Base-by-base conservation (phyloP, 2,113 vertebrate species). In the Sigmodon hispidus region DNA sequence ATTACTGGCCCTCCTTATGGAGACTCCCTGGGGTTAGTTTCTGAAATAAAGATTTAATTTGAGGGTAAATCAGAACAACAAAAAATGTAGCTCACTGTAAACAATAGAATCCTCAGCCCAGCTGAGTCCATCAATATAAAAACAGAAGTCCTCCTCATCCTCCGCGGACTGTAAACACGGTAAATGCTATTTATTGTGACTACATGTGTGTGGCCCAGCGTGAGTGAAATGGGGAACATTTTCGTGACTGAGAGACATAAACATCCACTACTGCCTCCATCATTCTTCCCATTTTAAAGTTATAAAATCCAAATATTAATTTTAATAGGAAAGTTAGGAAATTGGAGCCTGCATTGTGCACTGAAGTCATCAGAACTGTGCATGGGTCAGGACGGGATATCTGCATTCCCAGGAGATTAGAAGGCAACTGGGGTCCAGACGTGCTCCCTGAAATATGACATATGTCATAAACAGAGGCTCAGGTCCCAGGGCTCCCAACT, bases 81-180 rank as follows among this genome's bases (percentile, higher is more conserved):
- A 98, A 98, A 98, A 99, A 98, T 98, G 98, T 98, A 98, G 98
- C 96, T 98, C 98, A 98, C 97, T 99, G 98, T 99, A 99, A 99
- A 99, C 98, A 99, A 98, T 97, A 98, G 98, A 97, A 98, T 98
- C 98, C 98, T 96, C 97, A 97, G 98, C 97, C 98, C 98, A 99
- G 98, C 98, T 98, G 99, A 99, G 98, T 98, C 98, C 98, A 98
- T 99, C 98, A 97, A 97, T 98, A 98, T 98, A 97, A 98, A 99
- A 98, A 98, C 99, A 99, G 98, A 98, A 98, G 98, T 98, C 98
- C 98, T 98, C 98, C 98, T 98, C 98, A 98, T 98, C 97, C 98
- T 99, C 99, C 98, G 97, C 72, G 97, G 99, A 99, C 98, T 99
- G 98, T 99, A 99, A 99, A 99, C 99, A 99, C 97, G 98, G 98